A percentile compares a stretch with the other conserved stretches of the same genome.
Evolutionary conservation across 1,140 invertebrate species (phyloP).

Genomic region (Glossosoma conforme): DNA sequence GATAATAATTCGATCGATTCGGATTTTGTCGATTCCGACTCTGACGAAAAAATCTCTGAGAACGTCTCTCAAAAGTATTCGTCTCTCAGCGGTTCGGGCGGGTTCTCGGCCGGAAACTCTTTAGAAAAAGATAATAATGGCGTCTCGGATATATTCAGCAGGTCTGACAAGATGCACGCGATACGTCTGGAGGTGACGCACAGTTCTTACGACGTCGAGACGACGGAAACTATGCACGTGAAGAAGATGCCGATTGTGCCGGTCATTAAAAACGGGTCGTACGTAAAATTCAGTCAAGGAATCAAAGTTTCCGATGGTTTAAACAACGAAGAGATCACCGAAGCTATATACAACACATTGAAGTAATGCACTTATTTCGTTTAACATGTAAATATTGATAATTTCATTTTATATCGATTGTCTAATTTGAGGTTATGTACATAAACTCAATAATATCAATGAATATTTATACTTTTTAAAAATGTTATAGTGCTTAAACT

Average conservation of each 20-base stretch:
- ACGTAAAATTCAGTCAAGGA: conserved; percentile 27
- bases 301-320: conserved; percentile 6
- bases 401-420: no score
- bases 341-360: conserved; percentile 27
- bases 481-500: no score
- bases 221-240: conserved; percentile 7
- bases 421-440: no score
- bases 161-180: conserved; percentile 24
- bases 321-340: neutral
- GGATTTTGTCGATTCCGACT: conserved; percentile 26
- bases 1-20: conserved; percentile 20
- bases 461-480: no score
- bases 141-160: conserved; percentile 9
- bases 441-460: no score
- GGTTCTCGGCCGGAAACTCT: conserved; percentile 26
- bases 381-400: no score
- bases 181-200: conserved; percentile 28
- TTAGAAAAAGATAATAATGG: conserved; percentile 24
- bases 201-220: conserved; percentile 13
- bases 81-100: conserved; percentile 24
- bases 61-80: conserved; percentile 27
- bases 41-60: conserved; percentile 28
- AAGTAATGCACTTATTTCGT: conserved; percentile 28
- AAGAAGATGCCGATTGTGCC: conserved; percentile 18
- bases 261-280: conserved; percentile 23